These are phyloP conservation scores for Cryptotis parvus DNA, from an alignment of 2,113 vertebrate genomes.

Conservation along the genomic window DNA sequence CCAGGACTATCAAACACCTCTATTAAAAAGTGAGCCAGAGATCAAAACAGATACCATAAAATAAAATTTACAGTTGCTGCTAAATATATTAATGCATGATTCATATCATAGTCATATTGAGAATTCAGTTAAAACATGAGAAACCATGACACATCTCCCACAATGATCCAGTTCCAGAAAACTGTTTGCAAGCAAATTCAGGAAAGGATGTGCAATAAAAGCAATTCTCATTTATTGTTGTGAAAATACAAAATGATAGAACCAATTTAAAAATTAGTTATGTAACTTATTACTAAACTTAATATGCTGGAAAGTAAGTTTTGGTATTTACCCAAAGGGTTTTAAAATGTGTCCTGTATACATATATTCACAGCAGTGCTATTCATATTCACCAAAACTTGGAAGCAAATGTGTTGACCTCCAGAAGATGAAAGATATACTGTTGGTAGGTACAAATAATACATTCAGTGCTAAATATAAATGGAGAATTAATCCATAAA, in stretches of 20 bases:
- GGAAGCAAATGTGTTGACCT: not conserved
- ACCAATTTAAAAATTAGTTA: not conserved
- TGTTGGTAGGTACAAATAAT: not conserved
- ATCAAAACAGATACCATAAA: not conserved
- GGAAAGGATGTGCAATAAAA: not conserved
- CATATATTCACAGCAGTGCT: not conserved
- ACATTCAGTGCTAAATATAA: not conserved
- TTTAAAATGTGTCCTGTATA: not conserved
- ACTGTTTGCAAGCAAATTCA: not conserved
- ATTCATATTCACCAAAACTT: slow-evolving; percentile 10
- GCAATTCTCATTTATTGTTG: not conserved
- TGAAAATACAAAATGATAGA: not conserved
- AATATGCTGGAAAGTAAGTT: not conserved
- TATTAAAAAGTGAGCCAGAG: not conserved
- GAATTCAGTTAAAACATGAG: not conserved
- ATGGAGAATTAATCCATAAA: not conserved
- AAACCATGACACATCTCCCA: not conserved
- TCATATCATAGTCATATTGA: not conserved
- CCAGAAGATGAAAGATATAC: not conserved
- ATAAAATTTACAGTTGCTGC: not conserved
- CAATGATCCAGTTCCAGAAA: not conserved
- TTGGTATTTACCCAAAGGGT: not conserved
- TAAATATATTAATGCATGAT: not conserved
- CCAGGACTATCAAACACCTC: not conserved
- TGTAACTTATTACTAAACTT: not conserved